Base-by-base conservation (phyloP, 2,113 vertebrate species). In the Notiomystis cincta region DNA sequence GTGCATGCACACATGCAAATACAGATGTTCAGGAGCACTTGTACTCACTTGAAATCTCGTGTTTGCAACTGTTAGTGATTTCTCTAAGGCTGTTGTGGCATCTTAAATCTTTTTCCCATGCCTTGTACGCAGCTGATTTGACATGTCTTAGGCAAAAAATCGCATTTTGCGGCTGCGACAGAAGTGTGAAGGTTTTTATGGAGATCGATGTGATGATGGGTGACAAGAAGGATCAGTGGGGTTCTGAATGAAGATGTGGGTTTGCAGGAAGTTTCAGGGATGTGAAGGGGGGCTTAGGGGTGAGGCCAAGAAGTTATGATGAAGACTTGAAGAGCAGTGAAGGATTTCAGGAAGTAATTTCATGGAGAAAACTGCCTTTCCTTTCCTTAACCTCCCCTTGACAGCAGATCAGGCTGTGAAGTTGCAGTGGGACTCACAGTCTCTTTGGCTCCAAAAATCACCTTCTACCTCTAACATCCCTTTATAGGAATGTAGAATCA, bases 21-120 rank as follows among this genome's bases (percentile, higher is more conserved):
- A 76, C 96, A 96, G 96, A 95, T 97, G 96, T 97, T 96, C 82
- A 70, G 22, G 19, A 91, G 54, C 79, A 61, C 87, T 93, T 93
- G 45, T 8, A 33, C 65, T 90, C 79, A 18, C 51, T 90, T 56
- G n/a, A 44, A 92, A 86, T 64, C 51, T n/a, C 0, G 0, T 38
- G 60, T 78, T 90, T 90, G 70, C 89, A 90, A 78, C 69, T 72
- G 76, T 91, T 94, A 81, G 72, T 48, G 56, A 44, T 75, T 94
- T 87, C 77, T 94, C 65, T 78, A 47, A 67, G 81, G 61, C 61
- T 94, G 38, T 66, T 65, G 60, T 44, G 33, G 53, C 53, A 82
- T 53, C 87, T 82, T 95, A 92, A 96, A 95, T 95, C 83, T 84
- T 95, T 93, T 82, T 66, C 65, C 64, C 24, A 11, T 66, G 69